Conservation (phyloP, 2,797 vertebrate genomes). For the Florisuga fusca region DNA sequence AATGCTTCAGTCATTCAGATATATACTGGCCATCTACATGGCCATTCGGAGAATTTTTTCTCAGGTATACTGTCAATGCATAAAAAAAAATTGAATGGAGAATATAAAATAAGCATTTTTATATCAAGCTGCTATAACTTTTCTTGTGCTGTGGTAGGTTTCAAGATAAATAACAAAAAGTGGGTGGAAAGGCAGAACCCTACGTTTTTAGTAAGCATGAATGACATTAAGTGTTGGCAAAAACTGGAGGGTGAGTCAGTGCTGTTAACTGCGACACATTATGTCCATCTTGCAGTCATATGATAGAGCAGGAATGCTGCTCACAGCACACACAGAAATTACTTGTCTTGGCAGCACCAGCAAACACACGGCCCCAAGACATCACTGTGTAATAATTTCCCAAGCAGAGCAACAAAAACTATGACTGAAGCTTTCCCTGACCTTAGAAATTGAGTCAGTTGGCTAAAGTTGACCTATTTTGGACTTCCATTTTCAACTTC, state of each 20-base stretch:
- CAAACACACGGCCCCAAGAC: slow-evolving; percentile 39
- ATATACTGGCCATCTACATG: background rate
- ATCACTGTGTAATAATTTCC: slow-evolving; percentile 53
- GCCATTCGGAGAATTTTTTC: background rate
- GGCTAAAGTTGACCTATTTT: slow-evolving; percentile 54
- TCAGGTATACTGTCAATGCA: background rate
- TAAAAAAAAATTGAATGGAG: background rate
- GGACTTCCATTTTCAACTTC: slow-evolving; percentile 5
- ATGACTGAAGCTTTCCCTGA: slow-evolving; percentile 51
- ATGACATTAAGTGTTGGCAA: slow-evolving; percentile 16
- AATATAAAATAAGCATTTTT: slow-evolving; percentile 13
- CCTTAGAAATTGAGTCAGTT: slow-evolving; percentile 18
- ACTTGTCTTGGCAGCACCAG: slow-evolving; percentile 59
- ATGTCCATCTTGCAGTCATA: slow-evolving; percentile 20
- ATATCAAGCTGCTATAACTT: background rate
- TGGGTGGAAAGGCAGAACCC: slow-evolving; percentile 30
- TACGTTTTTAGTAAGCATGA: slow-evolving; percentile 40
- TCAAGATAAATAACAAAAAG: slow-evolving; percentile 43
- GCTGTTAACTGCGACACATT: background rate
- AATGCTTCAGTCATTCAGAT: background rate
- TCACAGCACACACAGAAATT: slow-evolving; percentile 22
- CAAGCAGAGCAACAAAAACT: slow-evolving; percentile 42
- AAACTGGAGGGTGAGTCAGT: slow-evolving; percentile 25
- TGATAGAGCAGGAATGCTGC: slow-evolving; percentile 38
- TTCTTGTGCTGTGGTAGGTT: background rate